Evolutionary conservation across 1,140 invertebrate species (phyloP), one percentile per base, ranked within the genome.

Genomic region (Trigoniulus corallinus): DNA sequence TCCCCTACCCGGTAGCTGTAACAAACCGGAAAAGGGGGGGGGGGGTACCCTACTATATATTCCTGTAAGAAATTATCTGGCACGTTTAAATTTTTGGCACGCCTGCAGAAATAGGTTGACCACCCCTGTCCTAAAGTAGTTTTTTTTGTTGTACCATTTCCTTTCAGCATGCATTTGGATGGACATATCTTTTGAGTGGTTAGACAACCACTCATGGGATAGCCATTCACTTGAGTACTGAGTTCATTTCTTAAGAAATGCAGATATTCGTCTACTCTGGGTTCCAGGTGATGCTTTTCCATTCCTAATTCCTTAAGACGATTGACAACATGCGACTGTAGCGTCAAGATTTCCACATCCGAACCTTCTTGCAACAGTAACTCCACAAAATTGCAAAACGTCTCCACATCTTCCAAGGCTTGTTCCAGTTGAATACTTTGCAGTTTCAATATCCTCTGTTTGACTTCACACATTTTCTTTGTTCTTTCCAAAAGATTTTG

Each of bases 281-380:
- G 3, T n/a, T 29, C n/a, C 10, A 3, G 3, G 22, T 48, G 12
- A 12, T 12, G 15, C 7, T 23, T 4, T 18, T 37, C 23, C 39
- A n/a, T 37, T 7, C 34, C 10, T 10, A 48, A 23, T 55, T 53
- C 59, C 55, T 27, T 55, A 13, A 54, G 50, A 42, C 56, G 56
- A 46, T 34, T 29, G 7, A 49, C 48, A 27, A 54, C 37, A 21
- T 48, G 42, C 2, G 15, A 51, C 42, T 37, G 7, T n/a, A 55
- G 51, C 20, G 50, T 29, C 1, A 58, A 47, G 27, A 58, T 54
- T 56, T 63, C 62, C 1, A 56, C 55, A 56, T 80, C 75, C 1
- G 75, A 77, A 2, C 76, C 79, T 55, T 77, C 74, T 0, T 71
- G 65, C 10, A 80, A 65, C 18, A 80, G 65, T 52, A 77, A 76